Evolutionary conservation across 2,113 vertebrate species (phyloP).

Genomic region (Albula glossodonta): DNA sequence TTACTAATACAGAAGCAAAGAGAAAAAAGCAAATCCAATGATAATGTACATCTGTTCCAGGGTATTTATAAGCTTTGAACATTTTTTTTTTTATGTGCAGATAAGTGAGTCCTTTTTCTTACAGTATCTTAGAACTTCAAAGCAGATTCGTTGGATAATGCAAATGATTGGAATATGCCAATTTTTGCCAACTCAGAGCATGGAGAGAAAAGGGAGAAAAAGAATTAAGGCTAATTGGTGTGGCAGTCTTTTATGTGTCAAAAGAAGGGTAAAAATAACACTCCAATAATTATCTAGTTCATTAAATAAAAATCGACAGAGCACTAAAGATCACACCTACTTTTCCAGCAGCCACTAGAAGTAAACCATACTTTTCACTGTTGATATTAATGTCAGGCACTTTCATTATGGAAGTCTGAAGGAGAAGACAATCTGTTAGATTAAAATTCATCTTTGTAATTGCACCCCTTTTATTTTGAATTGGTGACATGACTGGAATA

Average conservation of each 20-base stretch:
- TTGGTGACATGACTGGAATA: neutral
- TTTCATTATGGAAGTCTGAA: conserved; percentile 40
- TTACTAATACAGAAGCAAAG: conserved; percentile 87
- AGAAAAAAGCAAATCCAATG: conserved; percentile 90
- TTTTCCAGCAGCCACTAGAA: conserved; percentile 27
- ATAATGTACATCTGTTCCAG: conserved; percentile 99
- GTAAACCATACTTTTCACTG: conserved; percentile 49
- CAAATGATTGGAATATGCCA: conserved; percentile 95
- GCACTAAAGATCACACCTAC: conserved; percentile 3
- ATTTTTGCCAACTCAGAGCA: conserved; percentile 79
- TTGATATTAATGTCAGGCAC: conserved; percentile 35
- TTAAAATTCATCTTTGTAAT: conserved; percentile 43
- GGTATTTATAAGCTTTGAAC: conserved; percentile 98
- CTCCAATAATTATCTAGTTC: neutral
- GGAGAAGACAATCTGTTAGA: conserved; percentile 19
- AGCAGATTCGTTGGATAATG: conserved; percentile 97
- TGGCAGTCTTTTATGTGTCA: conserved; percentile 86
- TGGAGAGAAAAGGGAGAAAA: conserved; percentile 61
- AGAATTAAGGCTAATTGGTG: conserved; percentile 90
- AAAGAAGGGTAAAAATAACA: conserved; percentile 60
- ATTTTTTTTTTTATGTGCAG: conserved; percentile 82
- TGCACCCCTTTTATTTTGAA: neutral
- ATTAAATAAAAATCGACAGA: conserved; percentile 23
- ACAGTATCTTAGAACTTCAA: conserved; percentile 98
- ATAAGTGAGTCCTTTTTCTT: conserved; percentile 95